Evolutionary conservation across 2,113 vertebrate genomes (phyloP).

Genomic region (Mormyrus iriodes): DNA sequence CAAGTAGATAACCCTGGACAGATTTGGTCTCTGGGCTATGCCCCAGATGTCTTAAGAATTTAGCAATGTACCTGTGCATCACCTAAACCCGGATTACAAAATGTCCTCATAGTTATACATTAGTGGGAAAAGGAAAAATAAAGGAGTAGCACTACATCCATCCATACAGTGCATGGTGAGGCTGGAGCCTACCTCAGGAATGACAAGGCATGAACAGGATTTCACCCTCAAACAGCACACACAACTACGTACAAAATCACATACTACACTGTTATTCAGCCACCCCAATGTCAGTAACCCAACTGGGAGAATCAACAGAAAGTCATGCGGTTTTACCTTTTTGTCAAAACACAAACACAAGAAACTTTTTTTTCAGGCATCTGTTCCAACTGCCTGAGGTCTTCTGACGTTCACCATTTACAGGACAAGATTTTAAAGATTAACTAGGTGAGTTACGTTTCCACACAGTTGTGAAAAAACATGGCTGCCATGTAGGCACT

Average conservation of each 20-base stretch:
- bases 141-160: not conserved
- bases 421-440: not conserved
- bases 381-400: not conserved
- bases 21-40: not conserved
- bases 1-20: not conserved
- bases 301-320: not conserved
- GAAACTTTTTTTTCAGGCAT: not conserved
- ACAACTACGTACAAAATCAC: not conserved
- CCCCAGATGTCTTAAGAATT: not conserved
- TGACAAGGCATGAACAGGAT: not conserved
- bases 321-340: not conserved
- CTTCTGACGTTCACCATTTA: not conserved
- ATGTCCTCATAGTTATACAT: not conserved
- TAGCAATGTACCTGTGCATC: not conserved
- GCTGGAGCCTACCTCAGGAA: not conserved
- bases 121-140: conserved; percentile 28
- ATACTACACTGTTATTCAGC: not conserved
- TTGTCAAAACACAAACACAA: not conserved
- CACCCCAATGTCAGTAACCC: not conserved
- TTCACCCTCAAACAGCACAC: not conserved
- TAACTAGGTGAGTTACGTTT: not conserved
- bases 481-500: conserved; percentile 6
- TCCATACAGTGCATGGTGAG: not conserved
- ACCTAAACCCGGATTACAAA: not conserved
- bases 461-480: conserved; percentile 20